Conservation (phyloP, 2,888 invertebrate species). For the Tridacna crocea region DNA sequence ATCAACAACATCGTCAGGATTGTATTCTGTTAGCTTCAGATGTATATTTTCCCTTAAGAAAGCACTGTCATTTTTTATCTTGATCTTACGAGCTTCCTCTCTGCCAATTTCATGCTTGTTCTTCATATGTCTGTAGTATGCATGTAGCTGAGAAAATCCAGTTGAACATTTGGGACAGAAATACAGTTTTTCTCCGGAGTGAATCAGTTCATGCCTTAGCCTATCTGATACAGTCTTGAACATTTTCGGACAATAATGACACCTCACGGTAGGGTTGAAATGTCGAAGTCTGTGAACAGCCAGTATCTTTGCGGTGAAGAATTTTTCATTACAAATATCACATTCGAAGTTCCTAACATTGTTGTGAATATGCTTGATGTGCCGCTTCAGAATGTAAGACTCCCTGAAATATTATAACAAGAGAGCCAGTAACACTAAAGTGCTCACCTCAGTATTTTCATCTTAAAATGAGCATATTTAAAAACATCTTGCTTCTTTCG, state of each 20-base stretch:
- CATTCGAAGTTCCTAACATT: constrained; percentile 40
- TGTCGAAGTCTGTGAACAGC: constrained; percentile 44
- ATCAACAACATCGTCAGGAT: not conserved
- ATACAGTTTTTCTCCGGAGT: constrained; percentile 51
- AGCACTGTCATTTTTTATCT: constrained; percentile 45
- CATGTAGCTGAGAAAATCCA: constrained; percentile 48
- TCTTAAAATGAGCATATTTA: too few relatives aligned
- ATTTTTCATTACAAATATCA: constrained; percentile 38
- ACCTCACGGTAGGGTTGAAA: constrained; percentile 42
- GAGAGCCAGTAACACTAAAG: too few relatives aligned
- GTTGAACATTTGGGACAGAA: constrained; percentile 48
- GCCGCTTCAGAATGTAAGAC: constrained; percentile 45
- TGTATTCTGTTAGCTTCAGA: not conserved
- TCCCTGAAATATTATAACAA: constrained; percentile 42
- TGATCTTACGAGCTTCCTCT: constrained; percentile 47
- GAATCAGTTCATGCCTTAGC: constrained; percentile 51
- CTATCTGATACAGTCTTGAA: constrained; percentile 53
- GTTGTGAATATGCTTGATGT: constrained; percentile 43
- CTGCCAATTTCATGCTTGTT: constrained; percentile 45
- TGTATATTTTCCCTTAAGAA: constrained; percentile 43
- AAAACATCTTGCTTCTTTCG: too few relatives aligned
- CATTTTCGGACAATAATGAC: constrained; percentile 45
- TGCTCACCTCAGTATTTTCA: too few relatives aligned
- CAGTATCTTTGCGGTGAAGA: constrained; percentile 42
- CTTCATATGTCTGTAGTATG: constrained; percentile 55